Conservation (phyloP, 2,113 vertebrate genomes). For the Struthidea cinerea region DNA sequence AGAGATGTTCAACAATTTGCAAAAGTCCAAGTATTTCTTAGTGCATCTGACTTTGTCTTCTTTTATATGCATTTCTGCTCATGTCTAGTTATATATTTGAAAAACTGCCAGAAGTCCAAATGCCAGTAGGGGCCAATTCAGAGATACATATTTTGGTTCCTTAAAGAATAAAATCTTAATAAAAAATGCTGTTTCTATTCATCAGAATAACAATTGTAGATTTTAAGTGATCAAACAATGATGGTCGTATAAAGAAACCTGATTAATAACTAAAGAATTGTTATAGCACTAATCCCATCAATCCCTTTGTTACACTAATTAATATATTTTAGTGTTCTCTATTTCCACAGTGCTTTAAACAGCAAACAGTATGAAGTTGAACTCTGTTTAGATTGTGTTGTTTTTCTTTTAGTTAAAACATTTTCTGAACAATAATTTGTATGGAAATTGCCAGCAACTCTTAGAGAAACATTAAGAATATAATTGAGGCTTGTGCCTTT, state of each 20-base stretch:
- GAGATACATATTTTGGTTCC: background rate
- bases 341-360: background rate
- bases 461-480: background rate
- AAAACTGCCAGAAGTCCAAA: background rate
- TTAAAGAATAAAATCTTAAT: background rate
- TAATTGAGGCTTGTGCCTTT: background rate
- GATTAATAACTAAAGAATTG: background rate
- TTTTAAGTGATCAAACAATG: background rate
- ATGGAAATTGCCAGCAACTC: background rate
- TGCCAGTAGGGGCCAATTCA: background rate
- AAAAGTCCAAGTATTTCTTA: background rate
- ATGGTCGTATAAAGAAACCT: background rate
- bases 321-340: background rate
- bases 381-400: background rate
- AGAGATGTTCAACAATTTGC: background rate
- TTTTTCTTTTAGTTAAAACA: background rate
- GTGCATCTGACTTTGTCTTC: background rate
- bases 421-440: background rate
- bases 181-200: background rate
- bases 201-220: background rate
- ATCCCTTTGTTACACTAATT: background rate
- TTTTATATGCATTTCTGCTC: background rate
- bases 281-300: background rate
- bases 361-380: background rate
- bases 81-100: background rate